Conservation (phyloP, 2,797 vertebrate species). For the Chiroxiphia lanceolata region DNA sequence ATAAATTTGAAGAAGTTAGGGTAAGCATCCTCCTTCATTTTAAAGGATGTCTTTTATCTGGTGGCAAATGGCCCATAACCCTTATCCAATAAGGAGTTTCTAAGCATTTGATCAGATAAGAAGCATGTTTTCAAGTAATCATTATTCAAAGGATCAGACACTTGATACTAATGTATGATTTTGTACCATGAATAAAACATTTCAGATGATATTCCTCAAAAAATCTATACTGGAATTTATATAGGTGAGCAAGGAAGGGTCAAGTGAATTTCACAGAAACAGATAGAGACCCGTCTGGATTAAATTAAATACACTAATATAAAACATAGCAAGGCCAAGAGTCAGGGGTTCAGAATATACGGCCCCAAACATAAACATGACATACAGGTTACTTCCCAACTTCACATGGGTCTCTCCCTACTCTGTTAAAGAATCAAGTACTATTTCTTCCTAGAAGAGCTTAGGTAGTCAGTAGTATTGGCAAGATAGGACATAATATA, state of each 20-base stretch:
- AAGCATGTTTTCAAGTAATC: slow-evolving; percentile 39
- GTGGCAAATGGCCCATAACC: slow-evolving; percentile 16
- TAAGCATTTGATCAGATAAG: slow-evolving; percentile 42
- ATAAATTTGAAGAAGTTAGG: neutral
- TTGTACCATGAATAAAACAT: slow-evolving; percentile 69
- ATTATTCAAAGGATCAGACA: slow-evolving; percentile 51
- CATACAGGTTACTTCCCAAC: neutral
- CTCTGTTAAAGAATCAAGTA: neutral
- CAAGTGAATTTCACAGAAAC: slow-evolving; percentile 20
- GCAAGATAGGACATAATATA: neutral
- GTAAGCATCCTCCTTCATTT: neutral
- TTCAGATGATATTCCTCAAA: slow-evolving; percentile 31
- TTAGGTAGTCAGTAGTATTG: neutral
- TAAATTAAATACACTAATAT: slow-evolving; percentile 21
- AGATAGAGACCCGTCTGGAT: neutral
- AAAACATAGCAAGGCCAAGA: neutral
- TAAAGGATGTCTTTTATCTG: neutral
- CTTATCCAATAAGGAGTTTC: neutral
- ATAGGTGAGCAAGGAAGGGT: slow-evolving; percentile 29
- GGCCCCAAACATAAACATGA: neutral
- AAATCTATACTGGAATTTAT: slow-evolving; percentile 59
- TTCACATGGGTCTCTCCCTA: neutral
- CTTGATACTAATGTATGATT: slow-evolving; percentile 44
- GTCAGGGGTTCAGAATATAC: neutral
- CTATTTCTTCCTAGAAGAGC: neutral